Evolutionary conservation across 2,113 vertebrate species (phyloP).

Genomic region (Entelurus aequoreus): DNA sequence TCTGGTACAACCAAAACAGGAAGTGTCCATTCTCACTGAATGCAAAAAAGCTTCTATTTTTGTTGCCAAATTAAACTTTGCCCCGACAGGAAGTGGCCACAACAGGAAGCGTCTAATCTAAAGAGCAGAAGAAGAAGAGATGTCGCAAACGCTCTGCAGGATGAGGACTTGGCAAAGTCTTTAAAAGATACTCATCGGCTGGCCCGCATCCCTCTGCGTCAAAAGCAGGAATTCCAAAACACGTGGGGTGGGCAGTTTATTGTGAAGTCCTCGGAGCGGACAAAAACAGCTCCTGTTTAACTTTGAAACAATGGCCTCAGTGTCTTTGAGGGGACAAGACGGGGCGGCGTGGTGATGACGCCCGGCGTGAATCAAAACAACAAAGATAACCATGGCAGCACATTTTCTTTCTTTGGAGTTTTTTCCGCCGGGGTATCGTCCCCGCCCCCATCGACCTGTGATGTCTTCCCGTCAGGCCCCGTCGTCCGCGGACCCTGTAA

Average conservation of each 20-base stretch:
- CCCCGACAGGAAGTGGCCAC: slow-evolving; percentile 15
- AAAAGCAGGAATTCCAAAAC: background rate
- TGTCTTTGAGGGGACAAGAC: background rate
- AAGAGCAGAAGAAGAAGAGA: slow-evolving; percentile 1
- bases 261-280: background rate
- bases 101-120: slow-evolving; percentile 27
- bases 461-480: background rate
- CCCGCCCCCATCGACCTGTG: background rate
- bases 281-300: slow-evolving; percentile 6
- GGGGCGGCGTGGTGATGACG: slow-evolving; percentile 24
- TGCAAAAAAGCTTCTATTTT: background rate
- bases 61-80: slow-evolving; percentile 14
- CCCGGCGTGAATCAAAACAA: slow-evolving; percentile 33
- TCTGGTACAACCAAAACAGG: background rate
- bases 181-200: background rate
- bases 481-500: slow-evolving; percentile 56
- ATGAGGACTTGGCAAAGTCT: background rate
- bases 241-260: background rate
- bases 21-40: background rate
- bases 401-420: slow-evolving; percentile 5
- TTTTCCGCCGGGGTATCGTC: background rate
- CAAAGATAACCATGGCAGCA: background rate
- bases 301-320: slow-evolving; percentile 2
- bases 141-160: background rate
- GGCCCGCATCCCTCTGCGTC: background rate